Percentiles rank a stretch among this genome's conserved stretches.
phyloP scores from a whole-genome alignment of 2,888 invertebrate genomes.

The Acanthosepion lycidas region DNA sequence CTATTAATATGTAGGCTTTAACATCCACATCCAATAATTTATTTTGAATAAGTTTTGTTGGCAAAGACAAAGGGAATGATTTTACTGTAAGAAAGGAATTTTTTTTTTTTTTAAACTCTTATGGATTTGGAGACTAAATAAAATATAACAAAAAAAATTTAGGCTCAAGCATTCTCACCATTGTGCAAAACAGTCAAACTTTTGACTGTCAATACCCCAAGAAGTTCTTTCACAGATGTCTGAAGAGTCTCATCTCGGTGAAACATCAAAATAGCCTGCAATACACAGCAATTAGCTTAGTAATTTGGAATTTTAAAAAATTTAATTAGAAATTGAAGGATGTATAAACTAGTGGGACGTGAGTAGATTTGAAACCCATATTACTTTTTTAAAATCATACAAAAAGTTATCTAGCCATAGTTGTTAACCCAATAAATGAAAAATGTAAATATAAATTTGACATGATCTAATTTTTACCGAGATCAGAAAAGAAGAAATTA shows the following conservation, averaged over 20 bases:
- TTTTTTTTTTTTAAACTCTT: neutral
- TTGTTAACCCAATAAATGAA: too few species aligned
- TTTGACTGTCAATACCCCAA: conserved; percentile 23
- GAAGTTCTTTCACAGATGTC: conserved; percentile 35
- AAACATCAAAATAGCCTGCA: conserved; percentile 46
- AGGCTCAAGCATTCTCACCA: neutral
- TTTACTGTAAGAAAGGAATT: neutral
- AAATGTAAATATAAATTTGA: too few species aligned
- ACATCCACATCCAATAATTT: too few species aligned
- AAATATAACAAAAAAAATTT: neutral
- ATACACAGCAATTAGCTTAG: neutral
- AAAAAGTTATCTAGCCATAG: too few species aligned
- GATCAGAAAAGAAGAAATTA: too few species aligned
- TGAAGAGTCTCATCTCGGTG: conserved; percentile 23
- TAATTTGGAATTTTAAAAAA: neutral
- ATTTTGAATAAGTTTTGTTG: too few species aligned
- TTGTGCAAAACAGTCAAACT: conserved; percentile 39
- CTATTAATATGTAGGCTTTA: too few species aligned
- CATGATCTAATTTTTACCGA: too few species aligned
- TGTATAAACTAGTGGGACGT: too few species aligned
- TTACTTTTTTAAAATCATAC: too few species aligned
- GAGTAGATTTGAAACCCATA: too few species aligned
- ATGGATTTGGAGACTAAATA: neutral
- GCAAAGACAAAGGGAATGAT: neutral
- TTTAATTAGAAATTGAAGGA: too few species aligned